These are phyloP conservation scores for Dichetophora obliterata DNA, from an alignment of 2,888 invertebrate genomes.

Conservation along the genomic window DNA sequence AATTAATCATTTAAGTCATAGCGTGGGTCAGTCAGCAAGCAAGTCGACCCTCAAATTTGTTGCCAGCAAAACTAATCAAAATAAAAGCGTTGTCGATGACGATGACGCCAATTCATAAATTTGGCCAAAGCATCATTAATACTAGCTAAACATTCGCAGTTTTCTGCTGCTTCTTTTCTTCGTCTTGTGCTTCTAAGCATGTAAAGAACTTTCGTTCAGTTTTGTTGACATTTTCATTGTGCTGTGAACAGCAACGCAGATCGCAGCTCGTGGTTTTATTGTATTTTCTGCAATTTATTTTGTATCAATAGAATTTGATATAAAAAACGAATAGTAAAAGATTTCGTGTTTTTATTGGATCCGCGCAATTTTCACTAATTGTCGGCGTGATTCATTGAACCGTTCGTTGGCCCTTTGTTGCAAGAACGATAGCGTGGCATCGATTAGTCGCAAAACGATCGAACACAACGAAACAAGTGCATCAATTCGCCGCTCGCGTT, in stretches of 20 bases:
- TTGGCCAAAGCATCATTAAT: no score
- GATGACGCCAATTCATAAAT: no score
- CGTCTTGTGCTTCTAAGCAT: background rate
- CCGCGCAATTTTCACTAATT: slow-evolving; percentile 42
- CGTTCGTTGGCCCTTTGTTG: slow-evolving; percentile 38
- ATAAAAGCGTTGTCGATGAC: no score
- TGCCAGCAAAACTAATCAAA: no score
- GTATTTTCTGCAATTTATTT: background rate
- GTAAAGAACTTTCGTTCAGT: background rate
- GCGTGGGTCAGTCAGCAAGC: no score
- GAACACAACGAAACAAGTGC: slow-evolving; percentile 65
- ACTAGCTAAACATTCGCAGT: background rate
- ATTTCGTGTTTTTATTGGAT: background rate
- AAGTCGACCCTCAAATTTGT: no score
- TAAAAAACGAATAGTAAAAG: background rate
- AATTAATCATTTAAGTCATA: no score
- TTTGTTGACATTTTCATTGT: slow-evolving; percentile 30
- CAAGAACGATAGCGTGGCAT: slow-evolving; percentile 49
- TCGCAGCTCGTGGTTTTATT: background rate
- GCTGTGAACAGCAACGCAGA: background rate
- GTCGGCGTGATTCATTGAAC: slow-evolving; percentile 51
- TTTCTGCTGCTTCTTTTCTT: background rate
- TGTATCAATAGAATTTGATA: background rate
- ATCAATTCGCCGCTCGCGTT: slow-evolving; percentile 34
- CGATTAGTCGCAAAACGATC: slow-evolving; percentile 69